Conservation (phyloP, 2,888 invertebrate genomes). For the Candidula unifasciata region DNA sequence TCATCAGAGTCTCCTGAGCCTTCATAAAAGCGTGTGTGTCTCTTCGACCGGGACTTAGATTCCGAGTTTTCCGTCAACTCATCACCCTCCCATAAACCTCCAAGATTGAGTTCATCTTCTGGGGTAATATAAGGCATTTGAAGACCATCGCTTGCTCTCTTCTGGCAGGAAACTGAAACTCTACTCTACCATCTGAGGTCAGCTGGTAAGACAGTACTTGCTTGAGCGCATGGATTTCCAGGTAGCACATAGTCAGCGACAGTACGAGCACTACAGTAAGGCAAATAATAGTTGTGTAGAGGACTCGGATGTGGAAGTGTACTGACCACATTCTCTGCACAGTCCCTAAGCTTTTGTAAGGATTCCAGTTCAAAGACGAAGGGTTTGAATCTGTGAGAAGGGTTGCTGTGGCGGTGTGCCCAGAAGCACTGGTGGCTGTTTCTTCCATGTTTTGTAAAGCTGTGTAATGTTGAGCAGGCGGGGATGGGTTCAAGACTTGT, state of each 20-base stretch:
- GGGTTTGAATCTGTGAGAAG: neutral
- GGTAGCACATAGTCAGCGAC: neutral
- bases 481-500: neutral
- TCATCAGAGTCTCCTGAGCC: slow-evolving; percentile 42
- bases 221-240: slow-evolving; percentile 29
- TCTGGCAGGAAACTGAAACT: slow-evolving; percentile 13
- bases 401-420: too few species aligned
- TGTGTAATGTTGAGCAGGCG: neutral
- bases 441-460: neutral
- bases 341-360: neutral
- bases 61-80: neutral
- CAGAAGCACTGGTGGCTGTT: neutral
- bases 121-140: slow-evolving; percentile 41
- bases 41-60: slow-evolving; percentile 19
- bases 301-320: slow-evolving; percentile 23
- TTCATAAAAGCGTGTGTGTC: slow-evolving; percentile 22
- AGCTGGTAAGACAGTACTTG: slow-evolving; percentile 5
- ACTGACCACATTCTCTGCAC: neutral
- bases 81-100: slow-evolving; percentile 14
- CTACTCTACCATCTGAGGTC: slow-evolving; percentile 9
- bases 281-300: slow-evolving; percentile 16
- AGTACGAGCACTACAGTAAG: slow-evolving; percentile 30
- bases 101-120: slow-evolving; percentile 28
- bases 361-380: neutral
- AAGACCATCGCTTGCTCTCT: neutral